Conservation (phyloP, 2,888 invertebrate genomes). For the Drosophila prolongata region DNA sequence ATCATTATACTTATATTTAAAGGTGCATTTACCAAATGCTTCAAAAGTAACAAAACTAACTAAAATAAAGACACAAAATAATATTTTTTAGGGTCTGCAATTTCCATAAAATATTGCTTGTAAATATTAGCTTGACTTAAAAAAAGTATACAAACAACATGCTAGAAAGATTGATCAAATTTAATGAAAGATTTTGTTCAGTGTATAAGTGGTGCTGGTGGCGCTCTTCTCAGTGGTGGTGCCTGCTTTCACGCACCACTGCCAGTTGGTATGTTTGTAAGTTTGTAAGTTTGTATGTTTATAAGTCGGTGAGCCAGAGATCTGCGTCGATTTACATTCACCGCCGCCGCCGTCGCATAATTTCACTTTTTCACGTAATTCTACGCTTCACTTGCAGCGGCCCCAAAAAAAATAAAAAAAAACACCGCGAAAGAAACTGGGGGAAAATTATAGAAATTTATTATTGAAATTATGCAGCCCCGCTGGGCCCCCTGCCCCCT, state of each 20-base stretch:
- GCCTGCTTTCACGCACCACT: constrained; percentile 70
- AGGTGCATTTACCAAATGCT: too few species aligned
- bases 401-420: constrained; percentile 12
- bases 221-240: not conserved
- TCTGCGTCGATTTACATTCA: constrained; percentile 48
- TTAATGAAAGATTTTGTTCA: too few species aligned
- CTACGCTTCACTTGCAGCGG: constrained; percentile 74
- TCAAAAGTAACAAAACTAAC: too few species aligned
- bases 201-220: constrained; percentile 8
- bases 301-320: constrained; percentile 13
- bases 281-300: constrained; percentile 13
- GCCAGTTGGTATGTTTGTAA: constrained; percentile 19
- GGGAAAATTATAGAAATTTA: constrained; percentile 71
- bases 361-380: constrained; percentile 80
- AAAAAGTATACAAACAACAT: too few species aligned
- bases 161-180: too few species aligned
- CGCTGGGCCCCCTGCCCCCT: not conserved
- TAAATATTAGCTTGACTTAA: too few species aligned
- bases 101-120: too few species aligned
- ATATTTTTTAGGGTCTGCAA: too few species aligned
- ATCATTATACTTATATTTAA: too few species aligned
- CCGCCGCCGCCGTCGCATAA: constrained; percentile 62
- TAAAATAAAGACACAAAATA: too few species aligned
- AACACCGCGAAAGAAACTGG: constrained; percentile 38
- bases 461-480: constrained; percentile 64